A percentile compares a stretch with the other conserved stretches of the same genome.
Evolutionary conservation across 1,140 invertebrate species (phyloP).

Genomic region (Dendrolimus punctatus): DNA sequence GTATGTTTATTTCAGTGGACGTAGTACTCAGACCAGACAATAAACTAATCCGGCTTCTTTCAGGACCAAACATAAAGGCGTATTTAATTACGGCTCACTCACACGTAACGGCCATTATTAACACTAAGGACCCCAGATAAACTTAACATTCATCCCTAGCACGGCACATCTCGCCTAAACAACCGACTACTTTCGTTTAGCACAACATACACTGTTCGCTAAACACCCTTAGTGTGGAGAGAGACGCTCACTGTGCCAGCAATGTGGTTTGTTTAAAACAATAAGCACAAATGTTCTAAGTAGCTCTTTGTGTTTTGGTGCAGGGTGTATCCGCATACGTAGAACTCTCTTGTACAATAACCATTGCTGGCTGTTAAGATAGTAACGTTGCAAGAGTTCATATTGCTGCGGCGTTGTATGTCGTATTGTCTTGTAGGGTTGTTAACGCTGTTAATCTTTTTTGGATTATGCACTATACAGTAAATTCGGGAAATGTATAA

Average conservation of each 20-base stretch:
- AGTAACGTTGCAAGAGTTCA: no score
- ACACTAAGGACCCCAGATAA: conserved; percentile 28
- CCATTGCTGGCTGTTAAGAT: no score
- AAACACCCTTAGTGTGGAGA: conserved; percentile 2
- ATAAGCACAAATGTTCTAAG: conserved; percentile 5
- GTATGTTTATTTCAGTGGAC: no score
- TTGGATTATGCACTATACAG: no score
- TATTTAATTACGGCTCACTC: conserved; percentile 19
- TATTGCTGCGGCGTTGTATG: no score
- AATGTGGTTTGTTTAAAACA: conserved; percentile 32
- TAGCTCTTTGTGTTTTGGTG: not conserved
- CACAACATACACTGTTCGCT: conserved; percentile 22
- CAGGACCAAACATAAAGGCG: conserved; percentile 14
- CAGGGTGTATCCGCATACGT: not conserved
- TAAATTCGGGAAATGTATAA: no score
- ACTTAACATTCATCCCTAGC: conserved; percentile 17
- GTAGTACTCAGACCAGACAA: no score
- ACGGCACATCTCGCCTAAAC: conserved; percentile 3
- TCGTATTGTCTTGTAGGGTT: no score
- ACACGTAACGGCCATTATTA: conserved; percentile 26
- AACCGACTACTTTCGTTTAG: conserved; percentile 1
- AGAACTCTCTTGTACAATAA: no score
- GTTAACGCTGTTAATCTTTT: no score
- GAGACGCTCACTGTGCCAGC: conserved; percentile 17
- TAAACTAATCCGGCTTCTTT: no score